Evolutionary conservation across 2,113 vertebrate genomes (phyloP).

Genomic region (Dasyornis broadbenti): DNA sequence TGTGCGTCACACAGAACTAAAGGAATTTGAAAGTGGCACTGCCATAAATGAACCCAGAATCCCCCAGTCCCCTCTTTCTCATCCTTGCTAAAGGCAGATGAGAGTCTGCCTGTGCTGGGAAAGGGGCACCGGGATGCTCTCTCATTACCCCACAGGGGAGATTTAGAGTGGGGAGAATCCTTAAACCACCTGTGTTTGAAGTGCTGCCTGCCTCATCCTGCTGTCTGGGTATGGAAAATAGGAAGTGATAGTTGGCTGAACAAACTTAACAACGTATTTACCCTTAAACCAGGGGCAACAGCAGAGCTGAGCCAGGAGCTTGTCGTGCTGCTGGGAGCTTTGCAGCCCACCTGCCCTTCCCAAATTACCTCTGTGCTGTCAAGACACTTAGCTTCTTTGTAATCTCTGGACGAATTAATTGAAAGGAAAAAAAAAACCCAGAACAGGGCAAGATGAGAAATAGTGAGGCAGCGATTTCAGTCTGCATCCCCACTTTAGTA

Average conservation of each 20-base stretch:
- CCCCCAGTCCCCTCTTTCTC: not conserved
- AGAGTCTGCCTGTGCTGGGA: not conserved
- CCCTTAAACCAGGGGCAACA: not conserved
- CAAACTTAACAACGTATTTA: not conserved
- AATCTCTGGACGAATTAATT: not conserved
- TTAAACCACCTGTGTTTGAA: not conserved
- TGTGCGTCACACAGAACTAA: not conserved
- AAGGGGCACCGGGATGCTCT: fast-evolving
- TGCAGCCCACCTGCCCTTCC: not conserved
- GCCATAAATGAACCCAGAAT: not conserved
- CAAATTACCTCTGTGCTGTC: not conserved
- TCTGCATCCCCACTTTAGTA: fast-evolving
- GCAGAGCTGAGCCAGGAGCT: not conserved
- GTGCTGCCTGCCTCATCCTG: not conserved
- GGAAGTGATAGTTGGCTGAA: not conserved
- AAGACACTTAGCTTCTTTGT: not conserved
- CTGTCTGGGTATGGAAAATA: not conserved
- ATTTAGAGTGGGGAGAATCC: too few relatives aligned
- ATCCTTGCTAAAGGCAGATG: not conserved
- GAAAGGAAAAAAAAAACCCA: not conserved
- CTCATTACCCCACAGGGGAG: not conserved
- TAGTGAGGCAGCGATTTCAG: fast-evolving
- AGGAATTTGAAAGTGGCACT: not conserved
- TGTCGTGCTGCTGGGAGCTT: not conserved
- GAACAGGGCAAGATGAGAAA: not conserved